Evolutionary conservation across 1,140 invertebrate genomes (phyloP).

Genomic region (Scaptomyza hsui): DNA sequence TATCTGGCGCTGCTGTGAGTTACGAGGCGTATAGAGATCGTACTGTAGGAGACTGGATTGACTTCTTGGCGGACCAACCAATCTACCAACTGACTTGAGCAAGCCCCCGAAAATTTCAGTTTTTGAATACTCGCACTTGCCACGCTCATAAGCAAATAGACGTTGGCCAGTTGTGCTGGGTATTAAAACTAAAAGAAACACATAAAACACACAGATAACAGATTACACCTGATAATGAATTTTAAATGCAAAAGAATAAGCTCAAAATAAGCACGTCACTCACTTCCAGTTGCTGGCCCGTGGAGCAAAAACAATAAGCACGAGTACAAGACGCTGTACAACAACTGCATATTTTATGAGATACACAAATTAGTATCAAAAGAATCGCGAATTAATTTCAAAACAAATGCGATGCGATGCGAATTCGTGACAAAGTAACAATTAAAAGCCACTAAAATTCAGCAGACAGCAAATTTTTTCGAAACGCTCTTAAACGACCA

Average conservation of each 20-base stretch:
- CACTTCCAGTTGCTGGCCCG: slow-evolving; percentile 41
- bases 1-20: slow-evolving; percentile 60
- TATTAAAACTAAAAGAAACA: slow-evolving; percentile 3
- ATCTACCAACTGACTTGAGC: slow-evolving; percentile 34
- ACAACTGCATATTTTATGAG: slow-evolving; percentile 27
- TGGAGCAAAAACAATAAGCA: slow-evolving; percentile 32
- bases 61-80: slow-evolving; percentile 12
- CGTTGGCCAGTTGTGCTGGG: neutral
- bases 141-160: slow-evolving; percentile 63
- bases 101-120: slow-evolving; percentile 53
- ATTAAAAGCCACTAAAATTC: slow-evolving; percentile 58
- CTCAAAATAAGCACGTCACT: slow-evolving; percentile 27
- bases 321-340: neutral
- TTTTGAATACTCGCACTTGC: slow-evolving; percentile 68
- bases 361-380: slow-evolving; percentile 25
- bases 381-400: slow-evolving; percentile 10
- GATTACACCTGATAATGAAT: slow-evolving; percentile 10
- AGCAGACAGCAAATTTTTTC: slow-evolving; percentile 35
- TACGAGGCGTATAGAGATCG: slow-evolving; percentile 73
- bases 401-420: slow-evolving; percentile 20
- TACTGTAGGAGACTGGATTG: slow-evolving; percentile 58
- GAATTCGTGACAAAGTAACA: slow-evolving; percentile 41
- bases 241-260: neutral
- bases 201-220: neutral
- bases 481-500: slow-evolving; percentile 23